Evolutionary conservation across 2,113 vertebrate genomes (phyloP), one percentile per base, ranked within the genome.

Genomic region (Microtus richardsoni): DNA sequence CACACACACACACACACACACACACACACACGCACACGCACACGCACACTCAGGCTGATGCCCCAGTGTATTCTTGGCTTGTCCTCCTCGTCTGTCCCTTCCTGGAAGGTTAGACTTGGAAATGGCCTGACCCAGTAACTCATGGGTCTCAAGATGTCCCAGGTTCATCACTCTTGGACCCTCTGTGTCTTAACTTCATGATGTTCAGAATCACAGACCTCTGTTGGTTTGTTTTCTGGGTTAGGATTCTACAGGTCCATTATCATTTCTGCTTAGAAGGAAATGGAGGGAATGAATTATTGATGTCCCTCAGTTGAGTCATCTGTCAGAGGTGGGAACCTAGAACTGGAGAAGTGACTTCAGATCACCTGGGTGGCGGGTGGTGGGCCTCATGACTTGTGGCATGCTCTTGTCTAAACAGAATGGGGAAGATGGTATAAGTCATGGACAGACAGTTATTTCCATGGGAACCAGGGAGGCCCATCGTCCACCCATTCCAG

Each of bases 391-490:
- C 22, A 10, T 64, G 85, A 16, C 66, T 77, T 36, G 12, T 30
- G 1, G 9, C 30, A 41, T 10, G 7, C 33, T 89, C 28, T 41
- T 88, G 77, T 89, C 74, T 41, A 28, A 49, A 52, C 39, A 44
- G 71, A 9, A 5, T 9, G 4, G 83, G 83, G 33, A 74, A 79
- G 30, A 26, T 44, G 36, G 64, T 19, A 33, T 44, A 30, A 49
- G 26, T 83, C 3, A 21, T 0, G 1, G 33, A 1, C 0, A 17
- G 16, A 1, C 0, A 13, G 16, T 52, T 33, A 4, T 68, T 60
- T 33, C 77, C 30, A 13, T 5, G 39, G 64, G 49, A 30, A 33
- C 28, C 14, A n/a, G n/a, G 58, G 79, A 86, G 44, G 22, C 49
- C n/a, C 49, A 16, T 13, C 8, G 9, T 36, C 30, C 44, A n/a